Evolutionary conservation across 1,140 invertebrate genomes (phyloP), one percentile per base, ranked within the genome.

Genomic region (Lepidostoma basale): DNA sequence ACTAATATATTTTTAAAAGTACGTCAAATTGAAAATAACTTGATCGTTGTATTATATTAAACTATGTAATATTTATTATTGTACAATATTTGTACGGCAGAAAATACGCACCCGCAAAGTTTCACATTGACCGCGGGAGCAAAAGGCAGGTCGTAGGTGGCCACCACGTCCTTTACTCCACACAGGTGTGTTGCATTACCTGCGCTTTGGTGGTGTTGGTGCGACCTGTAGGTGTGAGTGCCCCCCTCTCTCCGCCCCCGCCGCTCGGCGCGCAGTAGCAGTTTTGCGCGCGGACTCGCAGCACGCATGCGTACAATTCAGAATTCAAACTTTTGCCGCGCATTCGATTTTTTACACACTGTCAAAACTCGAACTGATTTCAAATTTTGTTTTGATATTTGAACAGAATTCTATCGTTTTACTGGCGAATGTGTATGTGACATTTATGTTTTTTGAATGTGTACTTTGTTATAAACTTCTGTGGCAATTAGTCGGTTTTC

Each of bases 131-230:
- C 47, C 47, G 47, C 63, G 63, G 63, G 63, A 26, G 63, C 63
- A 66, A 66, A 54, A 30, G 63, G 47, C 63, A 66, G 63, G 63
- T 66, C 63, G 63, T 56, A 66, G 63, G 63, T 66, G 63, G n/a
- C 63, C 25, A 3, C 20, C 63, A 36, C 25, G 42, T 58, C 62
- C 52, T 26, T 40, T 12, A 14, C 25, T 20, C 42, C 39, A 18
- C 39, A 52, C 45, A 64, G 47, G 62, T 56, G 63, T 42, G 60
- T 60, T 28, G 42, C 30, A 14, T 20, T 22, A 49, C 30, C 33
- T 25, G 28, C 9, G 22, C 2, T 16, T 12, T 16, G 28, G 14
- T 16, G 8, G 45, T 64, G 62, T 64, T 9, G 28, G 62, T 52
- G 30, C 12, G 16, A 18, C 16, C 20, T 39, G n/a, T 20, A 9